A percentile compares a stretch with the other conserved stretches of the same genome.
These are phyloP conservation scores for Periparus ater DNA, from an alignment of 2,797 vertebrate genomes.

Conservation along the genomic window DNA sequence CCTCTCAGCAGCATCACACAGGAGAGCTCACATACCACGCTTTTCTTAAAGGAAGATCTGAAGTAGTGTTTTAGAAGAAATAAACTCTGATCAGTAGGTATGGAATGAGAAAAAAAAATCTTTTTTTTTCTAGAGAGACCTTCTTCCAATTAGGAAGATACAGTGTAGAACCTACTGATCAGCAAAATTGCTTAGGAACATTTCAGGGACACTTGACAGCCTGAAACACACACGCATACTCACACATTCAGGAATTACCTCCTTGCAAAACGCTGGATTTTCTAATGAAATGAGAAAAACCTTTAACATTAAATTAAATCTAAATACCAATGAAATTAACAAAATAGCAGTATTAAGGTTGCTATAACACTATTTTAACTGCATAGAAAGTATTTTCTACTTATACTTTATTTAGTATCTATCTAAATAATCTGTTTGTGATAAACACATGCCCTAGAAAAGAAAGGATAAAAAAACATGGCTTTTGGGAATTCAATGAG, in stretches of 20 bases:
- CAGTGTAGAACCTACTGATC: neutral
- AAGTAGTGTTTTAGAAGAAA: neutral
- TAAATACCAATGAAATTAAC: neutral
- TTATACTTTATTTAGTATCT: neutral
- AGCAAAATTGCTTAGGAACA: neutral
- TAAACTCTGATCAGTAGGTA: neutral
- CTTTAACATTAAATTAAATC: neutral
- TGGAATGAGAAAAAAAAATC: neutral
- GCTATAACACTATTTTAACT: neutral
- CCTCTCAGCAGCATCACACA: neutral
- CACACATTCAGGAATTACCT: neutral
- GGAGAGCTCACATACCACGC: neutral
- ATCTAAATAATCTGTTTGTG: neutral
- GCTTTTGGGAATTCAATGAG: neutral
- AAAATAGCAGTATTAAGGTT: neutral
- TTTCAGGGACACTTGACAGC: slow-evolving; percentile 9
- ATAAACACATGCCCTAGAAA: neutral
- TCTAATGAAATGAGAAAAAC: neutral
- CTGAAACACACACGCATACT: neutral
- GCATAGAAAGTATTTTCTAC: neutral
- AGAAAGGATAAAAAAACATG: neutral
- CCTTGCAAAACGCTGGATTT: neutral
- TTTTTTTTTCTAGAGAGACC: neutral
- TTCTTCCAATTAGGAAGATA: neutral
- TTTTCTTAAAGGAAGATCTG: neutral